A percentile compares a stretch with the other conserved stretches of the same genome.
phyloP scores from a whole-genome alignment of 2,113 vertebrate genomes.

The Mesembrinibis cayennensis region DNA sequence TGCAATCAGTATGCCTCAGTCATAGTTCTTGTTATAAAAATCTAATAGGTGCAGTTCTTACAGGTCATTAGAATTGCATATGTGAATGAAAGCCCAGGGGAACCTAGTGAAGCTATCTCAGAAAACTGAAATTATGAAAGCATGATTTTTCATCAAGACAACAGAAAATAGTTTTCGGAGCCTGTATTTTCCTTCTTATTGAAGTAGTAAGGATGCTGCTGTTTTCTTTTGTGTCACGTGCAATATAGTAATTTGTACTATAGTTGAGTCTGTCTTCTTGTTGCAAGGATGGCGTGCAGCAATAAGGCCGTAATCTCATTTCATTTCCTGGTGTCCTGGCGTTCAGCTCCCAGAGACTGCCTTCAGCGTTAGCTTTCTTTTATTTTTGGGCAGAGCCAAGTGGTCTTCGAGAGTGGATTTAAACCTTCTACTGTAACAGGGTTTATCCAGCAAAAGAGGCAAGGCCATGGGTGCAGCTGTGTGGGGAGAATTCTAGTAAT shows the following conservation, averaged over 20 bases:
- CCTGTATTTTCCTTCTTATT: neutral
- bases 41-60: slow-evolving; percentile 17
- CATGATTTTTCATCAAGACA: neutral
- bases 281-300: neutral
- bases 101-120: neutral
- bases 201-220: neutral
- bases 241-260: neutral
- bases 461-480: neutral
- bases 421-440: neutral
- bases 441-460: neutral
- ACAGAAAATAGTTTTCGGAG: neutral
- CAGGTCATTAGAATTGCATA: slow-evolving; percentile 38
- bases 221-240: neutral
- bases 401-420: neutral
- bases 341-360: neutral
- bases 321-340: neutral
- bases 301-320: neutral
- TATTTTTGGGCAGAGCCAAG: neutral
- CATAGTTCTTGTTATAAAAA: slow-evolving; percentile 23
- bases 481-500: neutral
- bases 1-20: slow-evolving; percentile 10
- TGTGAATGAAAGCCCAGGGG: slow-evolving; percentile 11
- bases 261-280: neutral
- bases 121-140: neutral
- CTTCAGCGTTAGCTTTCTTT: neutral